Base-by-base conservation (phyloP, 2,113 vertebrate species). In the Prunella fulvescens region DNA sequence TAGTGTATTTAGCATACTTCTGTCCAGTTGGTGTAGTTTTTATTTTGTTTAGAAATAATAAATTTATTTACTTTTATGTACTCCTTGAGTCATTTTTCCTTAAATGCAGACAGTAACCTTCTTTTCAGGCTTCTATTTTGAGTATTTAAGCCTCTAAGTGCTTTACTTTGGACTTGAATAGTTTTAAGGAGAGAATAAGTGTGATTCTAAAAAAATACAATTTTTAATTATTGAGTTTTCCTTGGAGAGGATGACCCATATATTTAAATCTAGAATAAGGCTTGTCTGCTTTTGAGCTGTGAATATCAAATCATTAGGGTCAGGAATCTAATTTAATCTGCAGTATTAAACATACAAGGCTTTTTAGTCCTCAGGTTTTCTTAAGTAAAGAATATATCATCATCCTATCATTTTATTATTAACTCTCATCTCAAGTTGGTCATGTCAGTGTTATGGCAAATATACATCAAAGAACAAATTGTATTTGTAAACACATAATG, bases 151-250 rank as follows among this genome's bases (percentile, higher is more conserved):
- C 10, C 14, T 72, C 62, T 67, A 7, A 79, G 40, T 77, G 26
- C 53, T 89, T 89, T 47, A 56, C 22, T 78, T 87, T 76, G 70
- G 53, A 45, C 35, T 73, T 92, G 12, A 93, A 56, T 72, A 85
- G 48, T 71, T 95, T 70, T 84, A 71, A 91, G 87, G 57, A 62
- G 31, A 82, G n/a, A 79, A 48, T 67, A 94, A 81, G 81, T 85
- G 45, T 69, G 44, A 58, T 44, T 58, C 47, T 20, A 12, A 33
- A 80, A 82, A 66, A 57, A 35, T 28, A 66, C 4, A 81, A 28
- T 45, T 92, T 94, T 92, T 90, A 83, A 82, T 96, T 90, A 74
- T 5, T 65, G 48, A 50, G 42, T 84, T 95, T 97, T 89, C 80
- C 81, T 87, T 81, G 45, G 83, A 86, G 91, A 95, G 45, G 39